Base-by-base conservation (phyloP, 2,113 vertebrate species). In the Pelodiscus sinensis region DNA sequence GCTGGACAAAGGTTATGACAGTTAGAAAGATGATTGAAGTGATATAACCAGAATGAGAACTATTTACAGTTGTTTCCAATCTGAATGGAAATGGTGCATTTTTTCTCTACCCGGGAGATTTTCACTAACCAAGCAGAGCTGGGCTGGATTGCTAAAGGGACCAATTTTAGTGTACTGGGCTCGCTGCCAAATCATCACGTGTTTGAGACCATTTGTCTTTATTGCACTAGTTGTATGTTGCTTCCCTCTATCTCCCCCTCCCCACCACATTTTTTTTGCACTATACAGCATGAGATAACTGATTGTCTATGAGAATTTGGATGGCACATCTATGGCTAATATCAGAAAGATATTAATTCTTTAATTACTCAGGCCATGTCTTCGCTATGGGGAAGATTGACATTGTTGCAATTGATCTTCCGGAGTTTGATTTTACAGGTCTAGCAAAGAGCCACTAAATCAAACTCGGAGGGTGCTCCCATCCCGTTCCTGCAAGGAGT, bases 271-370 rank as follows among this genome's bases (percentile, higher is more conserved):
- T 0, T 0, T 31, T 86, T 73, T 5, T 12, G 4, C 22, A 35
- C 56, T 80, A 89, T 92, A 3, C 6, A 8, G 9, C 27, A 15
- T 25, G 1, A 2, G 1, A 38, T 6, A 81, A 11, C 11, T 4
- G 25, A 1, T 0, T 0, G 12, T 1, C 18, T 58, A 15, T 14
- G 71, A 55, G 5, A 65, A 10, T 3, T 0, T 56, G 58, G 4
- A 11, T 55, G 79, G 68, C 58, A 57, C 3, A 3, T 4, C 2
- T 50, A 1, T 1, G 5, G 0, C 54, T 27, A 7, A 8, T 22
- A 54, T 65, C 55, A 35, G 19, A 24, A 77, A 92, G 83, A 24
- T n/a, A n/a, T n/a, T n/a, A n/a, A n/a, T 87, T 84, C 18, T 56
- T 31, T 10, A 73, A 22, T 27, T 31, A 19, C 58, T 85, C 44